Percentiles rank a stretch among this genome's conserved stretches.
Evolutionary conservation across 2,113 vertebrate species (phyloP).

Genomic region (Gavia stellata): DNA sequence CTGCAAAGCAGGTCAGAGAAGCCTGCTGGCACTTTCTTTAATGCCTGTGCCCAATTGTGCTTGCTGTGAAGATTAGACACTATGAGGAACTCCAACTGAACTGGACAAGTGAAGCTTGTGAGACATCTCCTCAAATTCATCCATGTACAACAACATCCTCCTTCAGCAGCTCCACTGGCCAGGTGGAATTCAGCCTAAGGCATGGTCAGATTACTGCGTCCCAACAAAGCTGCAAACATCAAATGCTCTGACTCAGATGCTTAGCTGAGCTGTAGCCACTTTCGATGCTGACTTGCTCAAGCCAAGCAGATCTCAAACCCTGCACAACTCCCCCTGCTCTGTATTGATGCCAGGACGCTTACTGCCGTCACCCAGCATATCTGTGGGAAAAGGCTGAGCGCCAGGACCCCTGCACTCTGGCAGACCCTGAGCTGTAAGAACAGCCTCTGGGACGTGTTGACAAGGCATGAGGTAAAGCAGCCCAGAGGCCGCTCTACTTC

Average conservation of each 20-base stretch:
- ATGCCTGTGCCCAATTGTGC: background rate
- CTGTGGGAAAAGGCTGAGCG: conserved; percentile 20
- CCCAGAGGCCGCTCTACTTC: background rate
- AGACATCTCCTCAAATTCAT: background rate
- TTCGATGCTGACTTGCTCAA: background rate
- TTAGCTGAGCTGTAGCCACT: background rate
- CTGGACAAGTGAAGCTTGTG: background rate
- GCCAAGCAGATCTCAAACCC: conserved; percentile 4
- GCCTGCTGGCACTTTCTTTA: background rate
- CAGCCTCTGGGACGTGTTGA: background rate
- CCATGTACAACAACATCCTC: background rate
- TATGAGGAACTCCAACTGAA: background rate
- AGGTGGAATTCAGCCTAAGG: background rate
- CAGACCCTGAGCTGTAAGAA: conserved; percentile 3
- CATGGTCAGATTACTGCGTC: background rate
- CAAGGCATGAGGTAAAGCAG: conserved; percentile 5
- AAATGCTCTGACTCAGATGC: background rate
- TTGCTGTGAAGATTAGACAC: background rate
- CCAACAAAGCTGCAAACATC: background rate
- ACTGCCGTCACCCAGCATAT: background rate
- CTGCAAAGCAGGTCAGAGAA: background rate
- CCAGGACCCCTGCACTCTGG: conserved; percentile 34
- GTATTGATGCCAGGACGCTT: background rate
- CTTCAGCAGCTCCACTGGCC: background rate
- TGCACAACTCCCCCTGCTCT: background rate